A percentile compares a stretch with the other conserved stretches of the same genome.
phyloP scores from a whole-genome alignment of 2,888 invertebrate genomes.

The Nemapogon koenigi region DNA sequence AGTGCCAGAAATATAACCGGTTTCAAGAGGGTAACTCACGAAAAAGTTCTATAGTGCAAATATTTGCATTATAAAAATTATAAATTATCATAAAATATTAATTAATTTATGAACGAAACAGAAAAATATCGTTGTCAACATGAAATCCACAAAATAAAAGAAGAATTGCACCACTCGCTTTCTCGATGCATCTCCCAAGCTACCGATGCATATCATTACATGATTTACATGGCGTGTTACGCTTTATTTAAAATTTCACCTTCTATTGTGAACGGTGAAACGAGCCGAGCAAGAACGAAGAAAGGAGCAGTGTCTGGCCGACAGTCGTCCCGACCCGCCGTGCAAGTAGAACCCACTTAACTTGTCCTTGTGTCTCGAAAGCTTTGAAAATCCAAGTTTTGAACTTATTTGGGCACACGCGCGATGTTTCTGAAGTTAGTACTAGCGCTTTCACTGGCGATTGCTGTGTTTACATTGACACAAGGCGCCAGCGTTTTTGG shows the following conservation, averaged over 20 bases:
- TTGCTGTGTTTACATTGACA: conserved; percentile 30
- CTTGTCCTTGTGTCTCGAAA: conserved; percentile 25
- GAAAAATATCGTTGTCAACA: no score
- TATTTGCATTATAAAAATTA: no score
- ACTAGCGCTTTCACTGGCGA: conserved; percentile 33
- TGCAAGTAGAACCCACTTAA: conserved; percentile 12
- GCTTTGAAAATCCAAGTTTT: conserved; percentile 27
- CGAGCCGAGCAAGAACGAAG: conserved; percentile 44
- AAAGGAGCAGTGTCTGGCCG: conserved; percentile 50
- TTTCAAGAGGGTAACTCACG: no score
- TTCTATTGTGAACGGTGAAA: conserved; percentile 62
- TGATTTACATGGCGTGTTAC: conserved; percentile 34
- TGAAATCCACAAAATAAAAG: no score
- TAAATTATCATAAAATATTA: no score
- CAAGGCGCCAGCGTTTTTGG: conserved; percentile 51
- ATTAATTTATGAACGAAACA: no score
- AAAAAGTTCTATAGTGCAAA: no score
- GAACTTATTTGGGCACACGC: conserved; percentile 13
- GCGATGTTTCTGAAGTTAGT: conserved; percentile 41
- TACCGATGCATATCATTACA: conserved; percentile 47
- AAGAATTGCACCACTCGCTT: no score
- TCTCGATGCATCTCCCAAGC: conserved; percentile 42
- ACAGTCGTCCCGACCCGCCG: conserved; percentile 20
- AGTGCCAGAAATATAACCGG: no score
- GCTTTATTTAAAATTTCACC: conserved; percentile 64